A percentile compares a stretch with the other conserved stretches of the same genome.
Conservation (phyloP, 2,113 vertebrate species). For the Rissa tridactyla region DNA sequence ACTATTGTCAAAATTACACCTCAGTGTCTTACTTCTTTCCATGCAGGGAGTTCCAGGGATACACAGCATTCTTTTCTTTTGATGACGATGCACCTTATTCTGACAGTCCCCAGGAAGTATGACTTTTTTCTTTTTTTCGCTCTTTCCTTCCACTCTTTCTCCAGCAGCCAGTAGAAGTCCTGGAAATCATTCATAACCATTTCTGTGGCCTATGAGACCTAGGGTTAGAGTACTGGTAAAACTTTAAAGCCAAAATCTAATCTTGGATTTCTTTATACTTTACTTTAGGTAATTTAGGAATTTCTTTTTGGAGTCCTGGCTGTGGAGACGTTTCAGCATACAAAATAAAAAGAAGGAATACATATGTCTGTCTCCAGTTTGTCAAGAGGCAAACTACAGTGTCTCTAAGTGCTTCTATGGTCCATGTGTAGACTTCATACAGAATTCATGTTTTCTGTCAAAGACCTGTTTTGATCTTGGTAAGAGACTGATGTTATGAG, state of each 20-base stretch:
- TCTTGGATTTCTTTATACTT: not conserved
- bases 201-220: not conserved
- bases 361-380: not conserved
- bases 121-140: fast-evolving
- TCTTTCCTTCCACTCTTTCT: not conserved
- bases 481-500: not conserved
- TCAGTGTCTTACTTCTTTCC: not conserved
- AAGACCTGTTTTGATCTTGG: not conserved
- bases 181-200: not conserved
- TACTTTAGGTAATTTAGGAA: not conserved
- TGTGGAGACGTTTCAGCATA: not conserved
- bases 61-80: not conserved
- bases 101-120: not conserved
- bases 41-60: not conserved
- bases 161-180: not conserved
- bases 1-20: not conserved
- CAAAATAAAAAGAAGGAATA: not conserved
- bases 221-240: not conserved
- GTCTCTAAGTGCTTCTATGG: not conserved
- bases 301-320: not conserved
- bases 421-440: not conserved
- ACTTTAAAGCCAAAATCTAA: not conserved
- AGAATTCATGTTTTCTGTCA: not conserved
- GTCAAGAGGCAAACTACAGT: not conserved
- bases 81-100: not conserved